Percentiles rank a stretch among this genome's conserved stretches.
Evolutionary conservation across 1,140 invertebrate species (phyloP).

Genomic region (Thrips palmi): DNA sequence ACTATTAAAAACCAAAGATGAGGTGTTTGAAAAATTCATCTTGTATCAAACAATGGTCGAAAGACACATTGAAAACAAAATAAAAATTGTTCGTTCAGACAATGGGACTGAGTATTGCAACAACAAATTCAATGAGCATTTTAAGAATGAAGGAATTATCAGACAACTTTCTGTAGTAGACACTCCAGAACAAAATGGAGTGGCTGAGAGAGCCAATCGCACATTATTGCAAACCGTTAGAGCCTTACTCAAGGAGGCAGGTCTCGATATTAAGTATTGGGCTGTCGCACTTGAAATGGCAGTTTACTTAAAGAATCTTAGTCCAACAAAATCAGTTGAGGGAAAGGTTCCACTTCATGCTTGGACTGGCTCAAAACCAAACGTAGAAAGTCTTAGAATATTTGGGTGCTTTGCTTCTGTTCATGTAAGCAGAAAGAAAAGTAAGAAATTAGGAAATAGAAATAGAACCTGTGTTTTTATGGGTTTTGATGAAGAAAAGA

Average conservation of each 20-base stretch:
- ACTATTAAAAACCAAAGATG: no score
- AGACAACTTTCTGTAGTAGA: constrained; percentile 15
- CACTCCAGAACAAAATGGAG: constrained; percentile 24
- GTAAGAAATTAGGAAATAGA: constrained; percentile 3
- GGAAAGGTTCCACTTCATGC: constrained; percentile 21
- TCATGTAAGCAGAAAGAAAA: not conserved
- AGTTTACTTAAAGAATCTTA: constrained; percentile 24
- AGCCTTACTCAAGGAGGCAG: constrained; percentile 15
- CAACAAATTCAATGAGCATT: constrained; percentile 1
- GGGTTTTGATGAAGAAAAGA: not conserved
- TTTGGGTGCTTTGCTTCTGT: constrained; percentile 15
- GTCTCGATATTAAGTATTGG: constrained; percentile 14
- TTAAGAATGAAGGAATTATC: constrained; percentile 8
- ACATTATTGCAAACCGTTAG: constrained; percentile 19
- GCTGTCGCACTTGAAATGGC: constrained; percentile 19
- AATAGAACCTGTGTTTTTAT: not conserved
- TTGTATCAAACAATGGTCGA: no score
- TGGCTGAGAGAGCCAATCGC: constrained; percentile 20
- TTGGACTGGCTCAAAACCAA: constrained; percentile 20
- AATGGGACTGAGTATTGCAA: constrained; percentile 20
- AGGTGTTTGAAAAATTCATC: no score
- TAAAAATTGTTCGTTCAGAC: no score
- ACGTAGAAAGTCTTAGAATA: constrained; percentile 17
- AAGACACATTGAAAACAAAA: no score
- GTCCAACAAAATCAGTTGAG: constrained; percentile 6